phyloP scores from a whole-genome alignment of 2,797 vertebrate genomes.

The Brachymystax lenok region DNA sequence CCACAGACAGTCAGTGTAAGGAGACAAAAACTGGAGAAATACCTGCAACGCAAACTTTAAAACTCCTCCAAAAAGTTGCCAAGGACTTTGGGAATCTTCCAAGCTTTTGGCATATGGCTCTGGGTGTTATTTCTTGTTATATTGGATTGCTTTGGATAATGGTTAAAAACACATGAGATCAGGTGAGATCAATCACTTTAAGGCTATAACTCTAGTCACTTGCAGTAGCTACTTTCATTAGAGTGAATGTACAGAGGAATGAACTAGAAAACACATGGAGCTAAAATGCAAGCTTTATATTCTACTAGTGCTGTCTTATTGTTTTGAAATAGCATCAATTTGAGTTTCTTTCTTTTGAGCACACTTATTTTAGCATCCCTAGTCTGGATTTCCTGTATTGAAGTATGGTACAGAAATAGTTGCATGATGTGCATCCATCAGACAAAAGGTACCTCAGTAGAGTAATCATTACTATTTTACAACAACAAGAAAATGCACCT shows the following conservation, averaged over 20 bases:
- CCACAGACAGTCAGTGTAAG: too few relatives aligned
- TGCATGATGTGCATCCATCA: too few relatives aligned
- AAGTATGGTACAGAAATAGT: not conserved
- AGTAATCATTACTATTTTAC: not conserved
- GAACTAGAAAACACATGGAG: not conserved
- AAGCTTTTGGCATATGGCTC: not conserved
- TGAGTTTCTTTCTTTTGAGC: not conserved
- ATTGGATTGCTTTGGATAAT: constrained; percentile 21
- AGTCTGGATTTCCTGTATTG: not conserved
- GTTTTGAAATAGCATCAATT: not conserved
- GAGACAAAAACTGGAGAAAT: too few relatives aligned
- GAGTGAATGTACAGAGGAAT: constrained; percentile 21
- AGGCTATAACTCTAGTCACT: constrained; percentile 20
- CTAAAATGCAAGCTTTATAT: not conserved
- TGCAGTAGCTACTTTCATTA: constrained; percentile 29
- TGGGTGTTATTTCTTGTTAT: not conserved
- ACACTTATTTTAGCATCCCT: not conserved
- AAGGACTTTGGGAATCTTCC: not conserved
- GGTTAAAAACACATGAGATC: not conserved
- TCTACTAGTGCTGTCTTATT: not conserved
- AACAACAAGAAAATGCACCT: not conserved
- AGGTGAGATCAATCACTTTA: constrained; percentile 36
- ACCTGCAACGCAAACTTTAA: too few relatives aligned
- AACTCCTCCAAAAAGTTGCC: not conserved
- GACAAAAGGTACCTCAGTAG: too few relatives aligned